Conservation (phyloP, 2,888 invertebrate species). For the Arrhopalites spinosus region DNA sequence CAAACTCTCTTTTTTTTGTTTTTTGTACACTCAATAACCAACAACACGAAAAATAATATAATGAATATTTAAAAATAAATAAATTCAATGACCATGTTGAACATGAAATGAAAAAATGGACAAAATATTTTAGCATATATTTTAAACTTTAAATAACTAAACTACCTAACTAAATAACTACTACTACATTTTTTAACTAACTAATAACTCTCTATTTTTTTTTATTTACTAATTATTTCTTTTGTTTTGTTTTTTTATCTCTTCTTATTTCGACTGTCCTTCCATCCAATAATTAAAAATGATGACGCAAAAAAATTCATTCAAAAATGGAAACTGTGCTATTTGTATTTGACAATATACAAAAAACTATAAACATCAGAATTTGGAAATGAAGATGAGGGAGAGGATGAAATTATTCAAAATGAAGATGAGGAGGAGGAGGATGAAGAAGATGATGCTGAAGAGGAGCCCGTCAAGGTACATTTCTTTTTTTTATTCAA, state of each 20-base stretch:
- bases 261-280: conserved; percentile 26
- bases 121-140: not conserved
- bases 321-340: not conserved
- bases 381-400: conserved; percentile 9
- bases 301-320: too few relatives aligned
- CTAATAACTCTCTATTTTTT: not conserved
- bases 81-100: not conserved
- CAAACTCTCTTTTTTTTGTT: too few relatives aligned
- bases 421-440: conserved; percentile 40
- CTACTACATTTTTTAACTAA: too few relatives aligned
- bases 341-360: not conserved
- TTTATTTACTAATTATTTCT: not conserved
- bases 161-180: too few relatives aligned
- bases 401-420: conserved; percentile 34
- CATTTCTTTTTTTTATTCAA: too few relatives aligned
- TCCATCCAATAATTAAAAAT: not conserved
- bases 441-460: conserved; percentile 36
- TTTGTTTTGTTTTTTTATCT: conserved; percentile 13
- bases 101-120: not conserved
- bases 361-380: not conserved
- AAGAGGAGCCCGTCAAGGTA: conserved; percentile 24
- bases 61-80: not conserved
- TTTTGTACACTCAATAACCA: too few relatives aligned
- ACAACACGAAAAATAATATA: too few relatives aligned
- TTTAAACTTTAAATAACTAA: not conserved